phyloP scores from a whole-genome alignment of 30 jellyfish, hydroid and myxozoan genomes.

The Haliclystus octoradiatus region DNA sequence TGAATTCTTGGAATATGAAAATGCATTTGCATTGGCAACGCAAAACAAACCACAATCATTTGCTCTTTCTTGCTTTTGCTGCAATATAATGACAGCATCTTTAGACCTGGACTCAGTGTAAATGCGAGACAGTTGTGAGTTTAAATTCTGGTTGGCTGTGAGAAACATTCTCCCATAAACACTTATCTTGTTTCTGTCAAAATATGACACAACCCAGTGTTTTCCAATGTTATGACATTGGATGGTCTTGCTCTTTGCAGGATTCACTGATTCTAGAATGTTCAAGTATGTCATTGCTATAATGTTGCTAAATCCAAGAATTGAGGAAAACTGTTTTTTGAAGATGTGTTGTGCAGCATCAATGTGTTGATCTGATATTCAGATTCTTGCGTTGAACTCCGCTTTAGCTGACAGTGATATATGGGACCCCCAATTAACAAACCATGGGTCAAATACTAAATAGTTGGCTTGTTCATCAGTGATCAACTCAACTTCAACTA shows the following conservation, averaged over 20 bases:
- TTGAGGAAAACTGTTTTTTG: background rate
- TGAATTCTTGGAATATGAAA: background rate
- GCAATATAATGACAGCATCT: background rate
- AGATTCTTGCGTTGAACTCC: background rate
- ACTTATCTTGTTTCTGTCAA: background rate
- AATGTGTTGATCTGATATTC: background rate
- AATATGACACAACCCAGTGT: background rate
- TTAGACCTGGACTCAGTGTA: background rate
- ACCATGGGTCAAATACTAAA: background rate
- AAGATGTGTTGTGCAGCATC: background rate
- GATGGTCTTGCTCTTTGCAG: background rate
- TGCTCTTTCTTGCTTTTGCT: background rate
- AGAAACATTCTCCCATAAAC: background rate
- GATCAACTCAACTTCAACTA: background rate
- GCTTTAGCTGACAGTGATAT: background rate
- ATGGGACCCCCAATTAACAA: background rate
- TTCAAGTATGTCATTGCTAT: background rate
- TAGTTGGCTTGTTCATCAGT: background rate
- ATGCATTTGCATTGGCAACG: background rate
- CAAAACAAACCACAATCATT: background rate
- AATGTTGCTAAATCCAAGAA: background rate
- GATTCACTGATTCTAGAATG: background rate
- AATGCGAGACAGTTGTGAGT: background rate
- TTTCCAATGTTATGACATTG: background rate
- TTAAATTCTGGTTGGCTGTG: background rate